Evolutionary conservation across 2,113 vertebrate genomes (phyloP).

Genomic region (Esox niger): DNA sequence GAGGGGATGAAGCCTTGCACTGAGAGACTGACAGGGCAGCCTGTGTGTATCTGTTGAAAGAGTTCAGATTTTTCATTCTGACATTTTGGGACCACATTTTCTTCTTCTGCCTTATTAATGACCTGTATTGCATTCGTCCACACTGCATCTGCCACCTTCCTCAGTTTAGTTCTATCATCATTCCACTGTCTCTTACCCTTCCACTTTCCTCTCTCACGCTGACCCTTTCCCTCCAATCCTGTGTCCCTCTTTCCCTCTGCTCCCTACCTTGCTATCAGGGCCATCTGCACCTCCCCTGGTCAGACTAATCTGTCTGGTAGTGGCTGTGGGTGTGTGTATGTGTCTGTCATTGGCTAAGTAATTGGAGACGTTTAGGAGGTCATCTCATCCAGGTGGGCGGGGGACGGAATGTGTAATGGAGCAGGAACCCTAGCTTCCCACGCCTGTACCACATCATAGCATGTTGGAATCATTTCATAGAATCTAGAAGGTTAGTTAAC

Average conservation of each 20-base stretch:
- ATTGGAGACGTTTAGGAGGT: constrained; percentile 80
- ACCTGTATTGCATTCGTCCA: background rate
- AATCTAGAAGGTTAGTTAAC: constrained; percentile 1
- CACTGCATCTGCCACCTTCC: background rate
- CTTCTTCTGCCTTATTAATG: background rate
- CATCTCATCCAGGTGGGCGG: constrained; percentile 71
- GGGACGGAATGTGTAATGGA: constrained; percentile 66
- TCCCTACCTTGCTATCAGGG: constrained; percentile 49
- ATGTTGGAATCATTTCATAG: constrained; percentile 43
- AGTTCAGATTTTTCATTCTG: background rate
- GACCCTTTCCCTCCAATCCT: constrained; percentile 63
- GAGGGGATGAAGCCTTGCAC: background rate
- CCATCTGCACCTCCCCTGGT: constrained; percentile 61
- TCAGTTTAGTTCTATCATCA: background rate
- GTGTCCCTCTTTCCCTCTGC: constrained; percentile 51
- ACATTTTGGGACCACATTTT: background rate
- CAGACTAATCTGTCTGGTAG: constrained; percentile 67
- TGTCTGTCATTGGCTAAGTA: constrained; percentile 82
- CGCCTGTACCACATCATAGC: constrained; percentile 61
- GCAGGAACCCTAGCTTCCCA: constrained; percentile 69
- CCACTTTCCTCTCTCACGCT: constrained; percentile 25
- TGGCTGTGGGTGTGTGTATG: no score
- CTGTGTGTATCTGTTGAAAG: background rate
- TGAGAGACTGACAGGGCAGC: background rate
- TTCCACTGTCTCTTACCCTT: background rate